phyloP scores from a whole-genome alignment of 37 sponge, comb jelly and placozoan genomes.

The Ephydatia muelleri region DNA sequence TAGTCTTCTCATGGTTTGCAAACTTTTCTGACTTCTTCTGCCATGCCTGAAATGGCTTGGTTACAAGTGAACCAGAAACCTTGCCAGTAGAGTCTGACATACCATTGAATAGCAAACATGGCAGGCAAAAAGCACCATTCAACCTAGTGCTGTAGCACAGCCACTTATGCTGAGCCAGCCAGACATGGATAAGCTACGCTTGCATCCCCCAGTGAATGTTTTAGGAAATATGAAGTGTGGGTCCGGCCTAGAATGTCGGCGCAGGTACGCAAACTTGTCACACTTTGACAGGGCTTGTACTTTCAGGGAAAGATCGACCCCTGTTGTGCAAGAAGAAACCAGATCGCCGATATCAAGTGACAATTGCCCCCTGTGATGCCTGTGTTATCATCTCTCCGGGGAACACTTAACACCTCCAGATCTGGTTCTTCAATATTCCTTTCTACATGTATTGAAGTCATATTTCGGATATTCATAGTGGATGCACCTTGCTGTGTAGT shows the following conservation, averaged over 20 bases:
- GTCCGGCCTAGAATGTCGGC: neutral
- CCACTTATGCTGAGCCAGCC: neutral
- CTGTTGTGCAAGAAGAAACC: no score
- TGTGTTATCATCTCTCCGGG: no score
- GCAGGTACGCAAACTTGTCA: neutral
- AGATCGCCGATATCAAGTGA: neutral
- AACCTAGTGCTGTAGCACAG: neutral
- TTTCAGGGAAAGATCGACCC: neutral
- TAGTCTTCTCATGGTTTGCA: no score
- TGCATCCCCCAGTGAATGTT: conserved; percentile 1
- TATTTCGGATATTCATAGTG: no score
- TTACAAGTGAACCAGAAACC: neutral
- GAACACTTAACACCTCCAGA: neutral
- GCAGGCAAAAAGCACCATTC: neutral
- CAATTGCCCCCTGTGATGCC: neutral
- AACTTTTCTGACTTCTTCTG: no score
- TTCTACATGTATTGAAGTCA: neutral
- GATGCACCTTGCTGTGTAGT: neutral
- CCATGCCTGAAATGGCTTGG: neutral
- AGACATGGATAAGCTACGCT: neutral
- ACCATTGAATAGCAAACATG: neutral
- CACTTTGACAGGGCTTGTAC: neutral
- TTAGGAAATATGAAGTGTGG: conserved; percentile 7
- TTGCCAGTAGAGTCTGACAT: neutral
- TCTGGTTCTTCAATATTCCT: neutral